Conservation (phyloP, 2,113 vertebrate species). For the Xiphophorus couchianus region DNA sequence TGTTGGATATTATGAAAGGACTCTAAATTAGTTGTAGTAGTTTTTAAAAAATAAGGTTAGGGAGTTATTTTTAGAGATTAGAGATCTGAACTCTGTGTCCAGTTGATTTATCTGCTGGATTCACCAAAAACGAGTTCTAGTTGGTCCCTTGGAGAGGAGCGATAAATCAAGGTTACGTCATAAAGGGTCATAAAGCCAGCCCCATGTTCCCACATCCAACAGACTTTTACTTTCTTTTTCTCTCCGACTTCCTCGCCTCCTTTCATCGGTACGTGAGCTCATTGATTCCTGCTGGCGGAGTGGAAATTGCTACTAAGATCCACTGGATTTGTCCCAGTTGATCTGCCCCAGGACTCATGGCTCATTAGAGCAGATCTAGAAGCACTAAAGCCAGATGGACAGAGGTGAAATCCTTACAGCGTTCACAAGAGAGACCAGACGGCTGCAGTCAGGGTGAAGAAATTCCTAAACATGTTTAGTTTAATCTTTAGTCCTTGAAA, state of each 20-base stretch:
- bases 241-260: background rate
- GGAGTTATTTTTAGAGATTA: constrained; percentile 17
- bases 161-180: constrained; percentile 17
- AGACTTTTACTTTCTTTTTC: background rate
- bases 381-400: background rate
- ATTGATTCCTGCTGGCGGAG: constrained; percentile 50
- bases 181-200: constrained; percentile 2
- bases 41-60: background rate
- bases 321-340: constrained; percentile 30
- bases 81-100: constrained; percentile 8
- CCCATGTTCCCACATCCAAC: background rate
- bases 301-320: constrained; percentile 49
- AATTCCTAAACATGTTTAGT: background rate
- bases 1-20: background rate
- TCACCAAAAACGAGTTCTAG: constrained; percentile 23
- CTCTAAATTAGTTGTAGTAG: background rate
- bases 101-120: constrained; percentile 30
- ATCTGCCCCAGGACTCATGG: constrained; percentile 22
- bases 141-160: background rate
- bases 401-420: background rate
- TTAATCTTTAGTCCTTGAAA: background rate
- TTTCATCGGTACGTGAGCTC: background rate
- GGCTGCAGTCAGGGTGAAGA: background rate
- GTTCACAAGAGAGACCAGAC: background rate
- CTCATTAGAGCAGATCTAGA: constrained; percentile 1